A percentile compares a stretch with the other conserved stretches of the same genome.
phyloP scores from a whole-genome alignment of 2,113 vertebrate genomes.

The Amblyopsis rosae region DNA sequence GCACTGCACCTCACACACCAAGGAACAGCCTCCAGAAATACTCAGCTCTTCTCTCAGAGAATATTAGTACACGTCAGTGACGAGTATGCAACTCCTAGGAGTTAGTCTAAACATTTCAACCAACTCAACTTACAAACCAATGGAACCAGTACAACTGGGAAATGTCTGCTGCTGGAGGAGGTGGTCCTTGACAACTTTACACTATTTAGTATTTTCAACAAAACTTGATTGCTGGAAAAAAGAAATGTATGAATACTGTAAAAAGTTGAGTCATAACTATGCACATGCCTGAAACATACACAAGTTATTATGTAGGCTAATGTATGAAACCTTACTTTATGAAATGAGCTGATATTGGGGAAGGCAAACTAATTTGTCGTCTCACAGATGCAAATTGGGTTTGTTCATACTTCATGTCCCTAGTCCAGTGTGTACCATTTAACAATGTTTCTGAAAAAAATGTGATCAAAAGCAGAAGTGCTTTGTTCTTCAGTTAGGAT shows the following conservation, averaged over 20 bases:
- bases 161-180: slow-evolving; percentile 49
- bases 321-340: no score
- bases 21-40: slow-evolving; percentile 64
- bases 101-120: slow-evolving; percentile 93
- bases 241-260: no score
- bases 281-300: no score
- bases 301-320: no score
- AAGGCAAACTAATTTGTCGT: no score
- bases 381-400: no score
- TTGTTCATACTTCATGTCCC: no score
- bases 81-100: slow-evolving; percentile 98
- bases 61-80: slow-evolving; percentile 95
- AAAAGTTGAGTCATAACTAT: no score
- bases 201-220: slow-evolving; percentile 64
- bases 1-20: slow-evolving; percentile 72
- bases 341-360: no score
- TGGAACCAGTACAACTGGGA: slow-evolving; percentile 52
- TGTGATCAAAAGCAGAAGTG: slow-evolving; percentile 69
- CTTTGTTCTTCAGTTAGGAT: slow-evolving; percentile 78
- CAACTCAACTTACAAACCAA: slow-evolving; percentile 78
- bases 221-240: slow-evolving; percentile 64
- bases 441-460: slow-evolving; percentile 59
- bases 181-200: slow-evolving; percentile 54
- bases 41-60: slow-evolving; percentile 99
- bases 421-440: slow-evolving; percentile 18